These are phyloP conservation scores for Furcula furcula DNA, from an alignment of 2,888 invertebrate genomes.

Conservation along the genomic window DNA sequence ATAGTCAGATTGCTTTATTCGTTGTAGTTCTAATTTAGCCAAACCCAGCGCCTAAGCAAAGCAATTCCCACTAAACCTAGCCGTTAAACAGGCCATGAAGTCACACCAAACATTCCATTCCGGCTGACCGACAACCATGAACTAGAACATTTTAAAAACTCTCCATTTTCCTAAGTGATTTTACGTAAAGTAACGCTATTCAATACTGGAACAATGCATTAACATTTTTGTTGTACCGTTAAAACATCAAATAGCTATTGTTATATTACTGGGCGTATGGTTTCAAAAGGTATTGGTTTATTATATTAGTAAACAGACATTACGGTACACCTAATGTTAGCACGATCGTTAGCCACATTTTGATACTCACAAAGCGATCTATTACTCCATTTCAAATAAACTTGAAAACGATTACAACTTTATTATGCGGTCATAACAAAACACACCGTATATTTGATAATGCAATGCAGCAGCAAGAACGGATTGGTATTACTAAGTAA, in stretches of 20 bases:
- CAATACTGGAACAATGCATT: conserved; percentile 10
- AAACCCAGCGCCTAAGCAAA: background rate
- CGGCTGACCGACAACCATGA: conserved; percentile 4
- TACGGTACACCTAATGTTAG: conserved; percentile 30
- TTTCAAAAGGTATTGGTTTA: conserved; percentile 30
- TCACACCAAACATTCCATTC: conserved; percentile 7
- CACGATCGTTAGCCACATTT: conserved; percentile 28
- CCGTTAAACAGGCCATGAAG: conserved; percentile 2
- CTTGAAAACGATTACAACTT: too few species aligned
- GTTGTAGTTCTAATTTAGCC: background rate
- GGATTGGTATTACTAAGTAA: too few species aligned
- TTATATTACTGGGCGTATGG: conserved; percentile 28
- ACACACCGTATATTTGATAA: too few species aligned
- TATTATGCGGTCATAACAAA: too few species aligned
- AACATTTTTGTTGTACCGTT: conserved; percentile 13
- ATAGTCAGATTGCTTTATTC: too few species aligned
- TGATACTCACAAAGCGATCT: conserved; percentile 21
- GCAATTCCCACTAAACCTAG: background rate
- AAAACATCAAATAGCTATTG: conserved; percentile 6
- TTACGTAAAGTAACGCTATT: conserved; percentile 16
- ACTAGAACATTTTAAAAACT: conserved; percentile 7
- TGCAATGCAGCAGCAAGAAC: too few species aligned
- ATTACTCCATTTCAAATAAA: too few species aligned
- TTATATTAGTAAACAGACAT: conserved; percentile 17
- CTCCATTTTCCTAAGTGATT: conserved; percentile 17